Evolutionary conservation across 2,888 invertebrate genomes (phyloP), one percentile per base, ranked within the genome.

Genomic region (Gymnosoma rotundatum): DNA sequence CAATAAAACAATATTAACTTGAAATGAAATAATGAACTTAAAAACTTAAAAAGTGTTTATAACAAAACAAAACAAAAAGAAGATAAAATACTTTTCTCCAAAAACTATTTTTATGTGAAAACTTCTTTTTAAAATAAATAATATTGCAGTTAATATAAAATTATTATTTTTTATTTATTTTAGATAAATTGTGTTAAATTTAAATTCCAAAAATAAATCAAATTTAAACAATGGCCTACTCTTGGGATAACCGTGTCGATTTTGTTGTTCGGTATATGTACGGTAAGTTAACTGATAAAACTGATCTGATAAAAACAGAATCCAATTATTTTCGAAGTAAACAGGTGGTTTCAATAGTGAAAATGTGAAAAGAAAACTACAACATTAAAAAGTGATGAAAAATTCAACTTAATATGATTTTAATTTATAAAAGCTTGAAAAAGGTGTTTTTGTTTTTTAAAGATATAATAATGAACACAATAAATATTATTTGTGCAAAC

Each of bases 241-340:
- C 95, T 90, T 97, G 96, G 96, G 96, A 96, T 91, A 96, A 95
- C 93, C 94, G 97, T 91, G 96, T 97, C 87, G 95, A 94, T 90
- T 97, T 96, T 92, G 95, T 96, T 90, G 96, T 96, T 88, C 94
- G 95, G 91, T 96, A 95, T 92, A 94, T 96, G 89, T 97, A 96
- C 91, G 96, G 96, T 96, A 93, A 95, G 92, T 91, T 78, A 6
- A 52, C 38, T 64, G 61, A 52, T 50, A 25, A 25, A 21, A 36
- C 4, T 63, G 9, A 50, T n/a, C 12, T 52, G 7, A 2, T 16
- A 6, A 74, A 50, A 61, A 20, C 32, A 3, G 12, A 54, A 56
- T 16, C 18, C 32, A 7, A 50, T 2, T 18, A 48, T n/a, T 12
- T 12, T 38, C n/a, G 4, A 50, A 50, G 20, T 14, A 20, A 63